These are phyloP conservation scores for Bellardia pandia DNA, from an alignment of 2,888 invertebrate genomes.

Conservation along the genomic window DNA sequence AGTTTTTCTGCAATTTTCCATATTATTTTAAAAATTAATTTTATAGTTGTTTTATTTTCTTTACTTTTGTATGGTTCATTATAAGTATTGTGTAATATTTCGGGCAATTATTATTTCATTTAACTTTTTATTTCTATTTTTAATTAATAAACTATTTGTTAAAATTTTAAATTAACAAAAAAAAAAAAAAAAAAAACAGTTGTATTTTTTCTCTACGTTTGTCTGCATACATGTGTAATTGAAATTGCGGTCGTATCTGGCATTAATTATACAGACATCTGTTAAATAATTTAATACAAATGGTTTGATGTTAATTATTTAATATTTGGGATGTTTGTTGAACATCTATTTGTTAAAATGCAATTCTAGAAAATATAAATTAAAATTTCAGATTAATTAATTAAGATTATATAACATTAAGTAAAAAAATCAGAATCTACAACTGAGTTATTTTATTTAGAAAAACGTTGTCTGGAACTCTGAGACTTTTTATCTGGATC, in stretches of 20 bases:
- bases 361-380: slow-evolving; percentile 49
- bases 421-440: background rate
- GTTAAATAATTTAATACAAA: slow-evolving; percentile 66
- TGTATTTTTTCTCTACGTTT: slow-evolving; percentile 26
- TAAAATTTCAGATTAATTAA: slow-evolving; percentile 40
- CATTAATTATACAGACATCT: slow-evolving; percentile 69
- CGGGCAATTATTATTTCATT: slow-evolving; percentile 26
- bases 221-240: slow-evolving; percentile 50
- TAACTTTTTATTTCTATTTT: slow-evolving; percentile 7
- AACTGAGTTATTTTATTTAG: no score
- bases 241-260: slow-evolving; percentile 70
- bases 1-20: slow-evolving; percentile 22
- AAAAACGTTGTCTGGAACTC: no score
- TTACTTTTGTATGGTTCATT: slow-evolving; percentile 33
- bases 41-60: slow-evolving; percentile 1
- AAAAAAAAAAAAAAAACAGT: background rate
- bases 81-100: slow-evolving; percentile 40
- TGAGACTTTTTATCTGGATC: no score
- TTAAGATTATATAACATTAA: no score
- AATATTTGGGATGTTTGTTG: background rate
- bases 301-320: slow-evolving; percentile 64
- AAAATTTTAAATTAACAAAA: slow-evolving; percentile 27
- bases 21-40: slow-evolving; percentile 46
- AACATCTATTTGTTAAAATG: background rate
- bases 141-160: slow-evolving; percentile 65